Evolutionary conservation across 2,113 vertebrate genomes (phyloP).

Genomic region (Phyllostomus hastatus): DNA sequence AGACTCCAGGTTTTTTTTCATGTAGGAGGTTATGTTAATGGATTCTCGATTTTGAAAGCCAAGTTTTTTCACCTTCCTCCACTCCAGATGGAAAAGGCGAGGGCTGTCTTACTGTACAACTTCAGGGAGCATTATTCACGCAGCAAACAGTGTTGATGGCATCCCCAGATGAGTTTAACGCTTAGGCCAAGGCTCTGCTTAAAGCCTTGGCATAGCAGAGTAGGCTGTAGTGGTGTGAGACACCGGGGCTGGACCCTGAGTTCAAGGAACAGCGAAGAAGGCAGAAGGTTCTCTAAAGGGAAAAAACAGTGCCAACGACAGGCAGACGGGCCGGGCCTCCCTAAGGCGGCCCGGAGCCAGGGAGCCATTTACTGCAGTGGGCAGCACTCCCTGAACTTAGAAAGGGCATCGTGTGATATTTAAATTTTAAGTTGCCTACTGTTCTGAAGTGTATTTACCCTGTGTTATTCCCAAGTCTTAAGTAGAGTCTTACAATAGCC

Average conservation of each 20-base stretch:
- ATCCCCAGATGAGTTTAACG: neutral
- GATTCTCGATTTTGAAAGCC: constrained; percentile 7
- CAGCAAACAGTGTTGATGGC: neutral
- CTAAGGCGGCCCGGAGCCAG: neutral
- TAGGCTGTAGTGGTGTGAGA: neutral
- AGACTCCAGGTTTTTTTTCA: neutral
- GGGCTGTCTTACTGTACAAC: neutral
- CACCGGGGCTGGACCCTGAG: neutral
- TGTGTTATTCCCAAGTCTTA: neutral
- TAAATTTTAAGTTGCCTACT: neutral
- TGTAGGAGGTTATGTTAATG: neutral
- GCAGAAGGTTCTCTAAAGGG: neutral
- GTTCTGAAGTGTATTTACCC: neutral
- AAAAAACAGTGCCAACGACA: neutral
- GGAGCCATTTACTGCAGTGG: neutral
- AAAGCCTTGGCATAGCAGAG: neutral
- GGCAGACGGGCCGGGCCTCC: neutral
- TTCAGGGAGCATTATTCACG: neutral
- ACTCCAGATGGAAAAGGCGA: neutral
- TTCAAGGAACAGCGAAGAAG: neutral
- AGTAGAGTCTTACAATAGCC: neutral
- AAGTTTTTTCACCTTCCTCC: neutral
- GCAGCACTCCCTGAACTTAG: neutral
- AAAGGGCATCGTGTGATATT: neutral
- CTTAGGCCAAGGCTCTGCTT: neutral